A percentile compares a stretch with the other conserved stretches of the same genome.
Conservation (phyloP, 1,140 invertebrate genomes). For the Myzus persicae region DNA sequence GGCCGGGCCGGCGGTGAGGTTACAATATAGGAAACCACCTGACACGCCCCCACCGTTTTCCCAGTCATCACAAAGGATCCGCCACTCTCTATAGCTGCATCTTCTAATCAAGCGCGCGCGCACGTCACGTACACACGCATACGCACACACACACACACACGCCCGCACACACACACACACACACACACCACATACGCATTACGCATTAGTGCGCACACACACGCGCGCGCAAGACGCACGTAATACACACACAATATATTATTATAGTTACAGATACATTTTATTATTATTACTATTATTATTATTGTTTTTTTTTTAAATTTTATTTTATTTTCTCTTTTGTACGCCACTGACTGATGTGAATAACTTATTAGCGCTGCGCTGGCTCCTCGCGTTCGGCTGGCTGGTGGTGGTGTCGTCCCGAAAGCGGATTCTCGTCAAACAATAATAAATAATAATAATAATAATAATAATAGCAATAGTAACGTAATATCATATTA, state of each 20-base stretch:
- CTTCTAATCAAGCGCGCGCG: constrained; percentile 52
- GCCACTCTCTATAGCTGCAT: constrained; percentile 19
- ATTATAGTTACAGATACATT: constrained; percentile 40
- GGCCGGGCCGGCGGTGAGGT: neutral
- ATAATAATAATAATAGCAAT: neutral
- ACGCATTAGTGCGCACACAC: neutral
- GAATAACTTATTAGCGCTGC: constrained; percentile 41
- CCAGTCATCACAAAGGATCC: constrained; percentile 57
- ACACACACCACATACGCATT: neutral
- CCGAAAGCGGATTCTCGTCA: constrained; percentile 1
- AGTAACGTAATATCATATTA: neutral
- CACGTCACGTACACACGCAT: constrained; percentile 1
- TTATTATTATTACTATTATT: constrained; percentile 44
- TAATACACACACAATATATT: neutral
- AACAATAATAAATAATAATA: neutral
- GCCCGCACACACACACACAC: neutral
- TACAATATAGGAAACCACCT: constrained; percentile 50
- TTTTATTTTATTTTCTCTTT: constrained; percentile 44
- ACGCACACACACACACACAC: neutral
- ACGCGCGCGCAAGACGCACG: neutral
- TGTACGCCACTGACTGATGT: constrained; percentile 23
- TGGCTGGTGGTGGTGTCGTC: neutral
- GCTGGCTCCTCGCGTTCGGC: constrained; percentile 21
- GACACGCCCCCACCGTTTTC: constrained; percentile 57
- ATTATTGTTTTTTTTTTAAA: neutral